Evolutionary conservation across 1,140 invertebrate genomes (phyloP).

Genomic region (Hermatobates lingyangjiaoensis): DNA sequence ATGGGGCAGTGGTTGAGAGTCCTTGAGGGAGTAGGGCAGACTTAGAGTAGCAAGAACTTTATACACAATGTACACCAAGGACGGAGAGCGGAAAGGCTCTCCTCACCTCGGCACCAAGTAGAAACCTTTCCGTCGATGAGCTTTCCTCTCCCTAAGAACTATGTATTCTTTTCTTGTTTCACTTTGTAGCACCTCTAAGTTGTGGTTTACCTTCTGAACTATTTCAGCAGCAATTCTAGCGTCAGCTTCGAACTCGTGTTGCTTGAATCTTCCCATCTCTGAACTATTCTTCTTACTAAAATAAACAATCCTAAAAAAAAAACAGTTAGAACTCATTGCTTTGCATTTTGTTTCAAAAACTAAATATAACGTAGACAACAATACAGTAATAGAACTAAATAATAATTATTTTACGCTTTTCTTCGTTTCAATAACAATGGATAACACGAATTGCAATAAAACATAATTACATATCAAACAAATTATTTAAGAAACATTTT

Average conservation of each 20-base stretch:
- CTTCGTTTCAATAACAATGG: too few relatives aligned
- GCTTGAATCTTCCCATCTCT: conserved; percentile 39
- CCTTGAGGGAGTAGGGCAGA: too few relatives aligned
- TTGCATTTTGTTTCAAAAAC: neutral
- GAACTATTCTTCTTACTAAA: neutral
- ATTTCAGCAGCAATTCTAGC: conserved; percentile 54
- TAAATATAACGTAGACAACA: neutral
- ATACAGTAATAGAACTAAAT: neutral
- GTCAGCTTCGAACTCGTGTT: conserved; percentile 73
- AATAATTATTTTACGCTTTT: neutral
- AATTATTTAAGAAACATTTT: too few relatives aligned
- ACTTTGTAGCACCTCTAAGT: conserved; percentile 55
- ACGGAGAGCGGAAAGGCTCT: too few relatives aligned
- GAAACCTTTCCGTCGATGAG: conserved; percentile 33
- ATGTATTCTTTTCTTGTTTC: conserved; percentile 57
- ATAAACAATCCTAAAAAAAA: conserved; percentile 14
- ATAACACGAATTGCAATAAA: too few relatives aligned
- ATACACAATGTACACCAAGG: too few relatives aligned
- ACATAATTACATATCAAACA: too few relatives aligned
- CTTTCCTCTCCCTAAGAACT: conserved; percentile 36
- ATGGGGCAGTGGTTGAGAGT: too few relatives aligned
- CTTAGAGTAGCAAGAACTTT: too few relatives aligned
- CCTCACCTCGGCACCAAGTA: conserved; percentile 24
- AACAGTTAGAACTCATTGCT: neutral
- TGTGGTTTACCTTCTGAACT: conserved; percentile 69